A percentile compares a stretch with the other conserved stretches of the same genome.
phyloP scores from a whole-genome alignment of 2,888 invertebrate genomes.

The Shargacucullia verbasci region DNA sequence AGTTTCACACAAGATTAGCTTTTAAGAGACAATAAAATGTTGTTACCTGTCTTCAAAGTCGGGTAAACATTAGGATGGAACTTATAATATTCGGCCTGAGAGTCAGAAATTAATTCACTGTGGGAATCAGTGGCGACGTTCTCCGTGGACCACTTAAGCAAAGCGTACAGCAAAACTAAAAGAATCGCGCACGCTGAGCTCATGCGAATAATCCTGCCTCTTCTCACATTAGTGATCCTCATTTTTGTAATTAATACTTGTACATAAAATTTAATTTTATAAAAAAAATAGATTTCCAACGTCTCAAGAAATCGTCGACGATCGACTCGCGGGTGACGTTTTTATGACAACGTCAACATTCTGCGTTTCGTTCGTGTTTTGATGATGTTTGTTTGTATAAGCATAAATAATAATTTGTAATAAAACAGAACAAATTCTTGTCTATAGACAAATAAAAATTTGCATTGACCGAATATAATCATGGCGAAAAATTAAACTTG shows the following conservation, averaged over 20 bases:
- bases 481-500: too few species aligned
- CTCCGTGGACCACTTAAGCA: slow-evolving; percentile 89
- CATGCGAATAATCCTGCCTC: slow-evolving; percentile 89
- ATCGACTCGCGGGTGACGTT: slow-evolving; percentile 55
- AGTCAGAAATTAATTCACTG: slow-evolving; percentile 59
- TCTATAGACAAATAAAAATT: too few species aligned
- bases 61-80: slow-evolving; percentile 81
- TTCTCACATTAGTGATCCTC: slow-evolving; percentile 90
- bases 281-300: slow-evolving; percentile 34
- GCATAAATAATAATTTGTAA: too few species aligned
- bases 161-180: slow-evolving; percentile 90
- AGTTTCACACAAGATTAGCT: slow-evolving; percentile 19
- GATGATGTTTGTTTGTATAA: not conserved
- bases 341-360: slow-evolving; percentile 61
- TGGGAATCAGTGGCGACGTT: slow-evolving; percentile 67
- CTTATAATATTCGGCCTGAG: slow-evolving; percentile 69
- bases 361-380: slow-evolving; percentile 38
- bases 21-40: slow-evolving; percentile 22
- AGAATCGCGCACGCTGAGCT: slow-evolving; percentile 85
- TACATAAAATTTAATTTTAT: slow-evolving; percentile 57
- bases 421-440: too few species aligned
- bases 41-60: slow-evolving; percentile 77
- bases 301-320: slow-evolving; percentile 56
- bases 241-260: slow-evolving; percentile 72
- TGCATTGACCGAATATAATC: too few species aligned